Percentiles rank a stretch among this genome's conserved stretches.
Conservation (phyloP, 2,888 invertebrate genomes). For the Endomychus coccineus region DNA sequence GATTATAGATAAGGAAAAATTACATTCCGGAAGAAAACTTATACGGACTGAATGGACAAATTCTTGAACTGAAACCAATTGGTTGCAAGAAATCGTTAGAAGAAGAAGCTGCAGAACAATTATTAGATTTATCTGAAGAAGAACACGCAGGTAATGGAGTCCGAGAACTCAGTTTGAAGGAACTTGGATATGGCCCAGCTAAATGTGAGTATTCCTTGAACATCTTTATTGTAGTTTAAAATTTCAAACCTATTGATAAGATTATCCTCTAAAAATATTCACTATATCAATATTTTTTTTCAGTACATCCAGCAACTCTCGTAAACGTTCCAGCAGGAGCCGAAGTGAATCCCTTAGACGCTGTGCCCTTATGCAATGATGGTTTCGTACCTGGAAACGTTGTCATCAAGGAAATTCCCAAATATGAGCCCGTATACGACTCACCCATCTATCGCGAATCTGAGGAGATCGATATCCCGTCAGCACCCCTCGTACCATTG, state of each 20-base stretch:
- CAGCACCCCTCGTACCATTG: no score
- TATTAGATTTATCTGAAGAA: conserved; percentile 27
- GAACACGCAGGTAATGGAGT: conserved; percentile 20
- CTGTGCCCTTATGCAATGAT: conserved; percentile 13
- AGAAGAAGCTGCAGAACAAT: conserved; percentile 35
- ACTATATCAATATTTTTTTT: conserved; percentile 15
- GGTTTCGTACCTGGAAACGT: conserved; percentile 32
- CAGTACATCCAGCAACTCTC: conserved; percentile 23
- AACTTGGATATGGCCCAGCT: conserved; percentile 45
- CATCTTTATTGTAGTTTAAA: no score
- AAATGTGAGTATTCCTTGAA: conserved; percentile 36
- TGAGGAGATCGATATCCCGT: no score
- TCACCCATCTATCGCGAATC: no score
- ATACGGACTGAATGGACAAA: conserved; percentile 45
- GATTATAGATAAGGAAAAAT: conserved; percentile 20
- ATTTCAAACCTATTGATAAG: no score
- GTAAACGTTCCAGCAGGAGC: conserved; percentile 21
- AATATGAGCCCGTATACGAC: conserved; percentile 19
- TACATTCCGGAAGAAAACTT: conserved; percentile 48
- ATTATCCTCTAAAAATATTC: no score
- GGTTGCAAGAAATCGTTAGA: conserved; percentile 24
- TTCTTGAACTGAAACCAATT: conserved; percentile 45
- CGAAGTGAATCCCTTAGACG: conserved; percentile 7
- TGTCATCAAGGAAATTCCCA: conserved; percentile 25
- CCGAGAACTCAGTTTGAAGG: conserved; percentile 39